Conservation (phyloP, 2,888 invertebrate genomes). For the Oscheius myriophilus region DNA sequence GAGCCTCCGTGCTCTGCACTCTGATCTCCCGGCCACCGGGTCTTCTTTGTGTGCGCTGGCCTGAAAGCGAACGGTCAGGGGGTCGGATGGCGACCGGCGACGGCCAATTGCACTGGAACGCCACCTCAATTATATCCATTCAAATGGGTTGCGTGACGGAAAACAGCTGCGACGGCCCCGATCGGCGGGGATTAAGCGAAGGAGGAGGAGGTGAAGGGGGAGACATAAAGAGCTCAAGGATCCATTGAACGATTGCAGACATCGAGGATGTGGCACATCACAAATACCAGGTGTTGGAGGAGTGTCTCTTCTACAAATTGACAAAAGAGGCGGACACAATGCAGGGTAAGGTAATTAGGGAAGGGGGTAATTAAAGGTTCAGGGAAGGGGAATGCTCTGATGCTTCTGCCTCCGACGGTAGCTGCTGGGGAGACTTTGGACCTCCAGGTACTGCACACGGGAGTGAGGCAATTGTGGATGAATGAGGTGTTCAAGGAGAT, state of each 20-base stretch:
- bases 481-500: slow-evolving; percentile 68
- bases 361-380: background rate
- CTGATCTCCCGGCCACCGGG: too few species aligned
- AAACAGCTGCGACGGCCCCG: slow-evolving; percentile 21
- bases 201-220: background rate
- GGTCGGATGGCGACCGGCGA: slow-evolving; percentile 3
- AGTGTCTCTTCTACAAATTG: slow-evolving; percentile 63
- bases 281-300: slow-evolving; percentile 63
- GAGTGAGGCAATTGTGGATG: slow-evolving; percentile 60
- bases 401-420: slow-evolving; percentile 63
- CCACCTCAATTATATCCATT: slow-evolving; percentile 21
- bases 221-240: background rate
- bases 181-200: slow-evolving; percentile 18
- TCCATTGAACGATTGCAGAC: slow-evolving; percentile 40
- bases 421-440: slow-evolving; percentile 60
- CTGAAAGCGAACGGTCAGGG: too few species aligned
- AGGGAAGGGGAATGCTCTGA: slow-evolving; percentile 60
- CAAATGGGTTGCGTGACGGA: slow-evolving; percentile 13
- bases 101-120: slow-evolving; percentile 22
- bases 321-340: slow-evolving; percentile 60
- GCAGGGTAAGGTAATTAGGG: slow-evolving; percentile 41
- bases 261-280: slow-evolving; percentile 64
- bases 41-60: too few species aligned
- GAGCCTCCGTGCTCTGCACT: too few species aligned
- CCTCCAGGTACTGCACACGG: slow-evolving; percentile 54